Percentiles rank a stretch among this genome's conserved stretches.
These are phyloP conservation scores for Tetanocera ferruginea DNA, from an alignment of 2,888 invertebrate species.

Conservation along the genomic window DNA sequence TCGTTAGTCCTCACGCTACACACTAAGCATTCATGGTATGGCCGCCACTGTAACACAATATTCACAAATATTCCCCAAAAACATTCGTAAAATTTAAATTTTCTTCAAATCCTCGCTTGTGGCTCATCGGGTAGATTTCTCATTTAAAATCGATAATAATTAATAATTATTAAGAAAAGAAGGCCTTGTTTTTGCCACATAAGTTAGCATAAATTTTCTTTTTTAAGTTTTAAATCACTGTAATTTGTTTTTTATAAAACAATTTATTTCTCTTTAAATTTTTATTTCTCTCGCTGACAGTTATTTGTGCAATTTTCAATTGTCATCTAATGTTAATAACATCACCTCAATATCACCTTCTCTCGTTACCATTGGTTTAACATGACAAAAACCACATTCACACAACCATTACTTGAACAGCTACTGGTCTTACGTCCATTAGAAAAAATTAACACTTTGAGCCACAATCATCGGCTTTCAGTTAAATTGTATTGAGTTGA, in stretches of 20 bases:
- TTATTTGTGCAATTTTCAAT: background rate
- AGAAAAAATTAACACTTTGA: background rate
- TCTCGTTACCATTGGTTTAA: background rate
- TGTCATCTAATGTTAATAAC: background rate
- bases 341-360: background rate
- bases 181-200: too few species aligned
- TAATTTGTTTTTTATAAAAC: background rate
- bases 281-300: background rate
- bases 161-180: too few species aligned
- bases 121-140: too few species aligned
- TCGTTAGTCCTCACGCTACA: too few species aligned
- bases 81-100: too few species aligned
- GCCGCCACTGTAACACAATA: too few species aligned
- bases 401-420: background rate
- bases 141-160: too few species aligned
- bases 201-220: too few species aligned
- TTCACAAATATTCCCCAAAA: too few species aligned
- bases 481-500: too few species aligned
- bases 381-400: slow-evolving; percentile 9
- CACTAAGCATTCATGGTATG: too few species aligned
- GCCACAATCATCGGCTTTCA: background rate
- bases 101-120: too few species aligned
- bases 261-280: background rate
- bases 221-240: background rate
- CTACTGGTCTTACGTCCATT: slow-evolving; percentile 24